Evolutionary conservation across 2,797 vertebrate species (phyloP).

Genomic region (Avahi laniger): DNA sequence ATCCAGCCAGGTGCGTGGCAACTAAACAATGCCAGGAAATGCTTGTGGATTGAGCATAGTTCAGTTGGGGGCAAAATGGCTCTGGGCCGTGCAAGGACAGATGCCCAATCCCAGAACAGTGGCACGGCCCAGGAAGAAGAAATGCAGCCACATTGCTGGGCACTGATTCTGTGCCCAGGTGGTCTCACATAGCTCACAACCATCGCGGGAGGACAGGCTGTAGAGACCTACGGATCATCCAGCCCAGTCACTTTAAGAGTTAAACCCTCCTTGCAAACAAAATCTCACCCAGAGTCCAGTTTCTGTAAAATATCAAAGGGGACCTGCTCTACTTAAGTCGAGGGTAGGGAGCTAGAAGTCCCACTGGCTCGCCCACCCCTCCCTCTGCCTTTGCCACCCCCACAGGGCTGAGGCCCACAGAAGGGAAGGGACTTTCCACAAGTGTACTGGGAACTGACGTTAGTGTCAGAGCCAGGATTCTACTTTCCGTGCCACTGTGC

Average conservation of each 20-base stretch:
- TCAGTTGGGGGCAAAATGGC: neutral
- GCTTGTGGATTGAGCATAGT: neutral
- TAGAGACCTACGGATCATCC: neutral
- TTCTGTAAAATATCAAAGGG: neutral
- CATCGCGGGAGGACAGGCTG: neutral
- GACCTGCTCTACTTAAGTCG: neutral
- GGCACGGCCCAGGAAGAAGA: neutral
- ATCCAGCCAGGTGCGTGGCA: neutral
- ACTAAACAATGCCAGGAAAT: neutral
- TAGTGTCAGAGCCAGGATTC: neutral
- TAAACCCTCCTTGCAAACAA: neutral
- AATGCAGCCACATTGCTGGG: neutral
- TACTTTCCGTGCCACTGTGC: neutral
- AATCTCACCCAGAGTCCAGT: neutral
- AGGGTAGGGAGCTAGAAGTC: too few species aligned
- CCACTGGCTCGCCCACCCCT: neutral
- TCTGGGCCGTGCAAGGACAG: neutral
- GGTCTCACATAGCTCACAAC: neutral
- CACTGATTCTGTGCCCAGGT: neutral
- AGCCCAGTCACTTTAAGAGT: neutral
- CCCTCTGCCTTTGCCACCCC: neutral
- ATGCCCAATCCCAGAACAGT: neutral
- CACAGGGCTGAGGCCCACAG: neutral
- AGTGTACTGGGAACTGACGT: neutral
- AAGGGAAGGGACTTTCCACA: neutral